A percentile compares a stretch with the other conserved stretches of the same genome.
These are phyloP conservation scores for Epinephelus malabaricus DNA, from an alignment of 2,797 vertebrate species.

Conservation along the genomic window DNA sequence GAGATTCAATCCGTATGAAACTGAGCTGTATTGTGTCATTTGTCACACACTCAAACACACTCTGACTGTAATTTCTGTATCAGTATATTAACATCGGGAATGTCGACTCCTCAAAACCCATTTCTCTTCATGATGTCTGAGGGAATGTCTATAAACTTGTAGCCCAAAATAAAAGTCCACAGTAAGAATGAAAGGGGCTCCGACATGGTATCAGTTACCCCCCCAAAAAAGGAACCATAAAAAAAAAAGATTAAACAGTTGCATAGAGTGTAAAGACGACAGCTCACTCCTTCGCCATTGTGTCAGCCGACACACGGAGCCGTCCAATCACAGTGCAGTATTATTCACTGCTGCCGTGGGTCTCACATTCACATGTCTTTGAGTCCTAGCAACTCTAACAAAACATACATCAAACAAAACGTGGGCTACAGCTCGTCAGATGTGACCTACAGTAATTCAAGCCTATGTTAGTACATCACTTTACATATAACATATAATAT, in stretches of 20 bases:
- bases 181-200: constrained; percentile 7
- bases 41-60: constrained; percentile 49
- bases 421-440: constrained; percentile 47
- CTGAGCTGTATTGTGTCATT: constrained; percentile 38
- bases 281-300: constrained; percentile 85
- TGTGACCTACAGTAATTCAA: constrained; percentile 22
- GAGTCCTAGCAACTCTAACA: constrained; percentile 74
- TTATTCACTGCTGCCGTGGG: constrained; percentile 87
- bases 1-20: constrained; percentile 44
- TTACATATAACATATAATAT: background rate
- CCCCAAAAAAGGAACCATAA: background rate
- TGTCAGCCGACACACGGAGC: constrained; percentile 86
- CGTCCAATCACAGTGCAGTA: constrained; percentile 89
- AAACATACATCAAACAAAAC: constrained; percentile 54
- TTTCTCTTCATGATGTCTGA: constrained; percentile 33
- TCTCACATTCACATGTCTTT: constrained; percentile 83
- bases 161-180: constrained; percentile 40
- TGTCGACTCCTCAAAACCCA: constrained; percentile 20
- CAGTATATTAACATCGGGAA: constrained; percentile 43
- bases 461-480: constrained; percentile 23
- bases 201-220: background rate
- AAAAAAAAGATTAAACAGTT: constrained; percentile 70
- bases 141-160: constrained; percentile 39
- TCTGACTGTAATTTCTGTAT: constrained; percentile 33
- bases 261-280: constrained; percentile 90